These are phyloP conservation scores for Elanus axillaris DNA, from an alignment of 2,113 vertebrate species.

Conservation along the genomic window DNA sequence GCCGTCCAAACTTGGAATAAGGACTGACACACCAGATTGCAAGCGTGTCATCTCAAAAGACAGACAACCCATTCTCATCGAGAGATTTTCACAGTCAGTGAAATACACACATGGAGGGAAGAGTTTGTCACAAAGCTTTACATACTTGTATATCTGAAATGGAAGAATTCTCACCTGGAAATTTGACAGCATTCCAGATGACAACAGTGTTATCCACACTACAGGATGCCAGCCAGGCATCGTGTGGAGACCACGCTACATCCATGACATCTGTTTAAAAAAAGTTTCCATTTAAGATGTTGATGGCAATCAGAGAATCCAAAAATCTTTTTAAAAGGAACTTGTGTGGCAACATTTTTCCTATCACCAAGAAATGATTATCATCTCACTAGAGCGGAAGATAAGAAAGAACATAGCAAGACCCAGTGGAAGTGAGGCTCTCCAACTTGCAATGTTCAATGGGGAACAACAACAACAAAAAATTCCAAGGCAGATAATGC, in stretches of 20 bases:
- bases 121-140: background rate
- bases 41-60: background rate
- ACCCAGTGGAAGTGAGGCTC: background rate
- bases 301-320: background rate
- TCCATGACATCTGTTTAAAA: conserved; percentile 92
- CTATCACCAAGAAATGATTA: background rate
- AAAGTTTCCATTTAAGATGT: background rate
- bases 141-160: background rate
- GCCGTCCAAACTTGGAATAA: background rate
- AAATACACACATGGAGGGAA: background rate
- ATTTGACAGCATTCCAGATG: conserved; percentile 98
- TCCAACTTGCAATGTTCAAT: accelerated
- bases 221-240: conserved; percentile 96
- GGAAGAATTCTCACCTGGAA: conserved; percentile 81
- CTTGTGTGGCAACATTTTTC: background rate
- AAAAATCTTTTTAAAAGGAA: background rate
- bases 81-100: background rate
- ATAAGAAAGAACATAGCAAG: background rate
- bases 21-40: background rate
- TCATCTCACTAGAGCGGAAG: background rate
- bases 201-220: conserved; percentile 98
- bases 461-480: background rate
- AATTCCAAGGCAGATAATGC: background rate
- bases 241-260: conserved; percentile 96
- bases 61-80: background rate